Conservation (phyloP, 2,113 vertebrate genomes). For the Lanius ludovicianus region DNA sequence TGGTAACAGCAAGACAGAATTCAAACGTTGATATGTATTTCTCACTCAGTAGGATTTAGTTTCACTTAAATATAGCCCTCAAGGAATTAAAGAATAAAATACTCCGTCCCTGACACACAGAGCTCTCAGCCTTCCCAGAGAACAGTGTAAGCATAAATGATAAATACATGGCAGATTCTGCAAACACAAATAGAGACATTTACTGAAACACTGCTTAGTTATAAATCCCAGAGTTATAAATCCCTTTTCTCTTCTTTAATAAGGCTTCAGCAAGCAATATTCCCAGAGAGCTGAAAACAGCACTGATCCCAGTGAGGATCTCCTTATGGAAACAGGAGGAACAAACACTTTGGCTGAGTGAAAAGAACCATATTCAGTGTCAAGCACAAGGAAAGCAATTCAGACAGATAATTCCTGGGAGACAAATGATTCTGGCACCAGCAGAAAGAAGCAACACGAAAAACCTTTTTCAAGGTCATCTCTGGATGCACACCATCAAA, state of each 20-base stretch:
- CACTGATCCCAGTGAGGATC: neutral
- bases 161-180: neutral
- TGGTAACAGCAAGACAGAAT: neutral
- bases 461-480: neutral
- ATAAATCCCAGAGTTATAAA: neutral
- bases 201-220: neutral
- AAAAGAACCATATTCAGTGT: neutral
- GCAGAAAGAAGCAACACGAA: neutral
- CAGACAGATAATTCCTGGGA: slow-evolving; percentile 3
- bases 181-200: neutral
- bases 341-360: neutral
- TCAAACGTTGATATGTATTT: neutral
- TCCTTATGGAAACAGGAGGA: neutral
- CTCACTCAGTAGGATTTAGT: neutral
- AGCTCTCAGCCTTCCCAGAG: neutral
- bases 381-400: neutral
- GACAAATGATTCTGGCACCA: neutral
- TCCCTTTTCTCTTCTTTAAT: neutral
- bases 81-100: neutral
- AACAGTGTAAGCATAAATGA: neutral
- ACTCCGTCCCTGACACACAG: neutral
- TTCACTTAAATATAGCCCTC: neutral
- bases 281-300: neutral
- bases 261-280: neutral
- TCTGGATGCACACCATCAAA: neutral